Evolutionary conservation across 2,113 vertebrate genomes (phyloP).

Genomic region (Phalacrocorax carbo): DNA sequence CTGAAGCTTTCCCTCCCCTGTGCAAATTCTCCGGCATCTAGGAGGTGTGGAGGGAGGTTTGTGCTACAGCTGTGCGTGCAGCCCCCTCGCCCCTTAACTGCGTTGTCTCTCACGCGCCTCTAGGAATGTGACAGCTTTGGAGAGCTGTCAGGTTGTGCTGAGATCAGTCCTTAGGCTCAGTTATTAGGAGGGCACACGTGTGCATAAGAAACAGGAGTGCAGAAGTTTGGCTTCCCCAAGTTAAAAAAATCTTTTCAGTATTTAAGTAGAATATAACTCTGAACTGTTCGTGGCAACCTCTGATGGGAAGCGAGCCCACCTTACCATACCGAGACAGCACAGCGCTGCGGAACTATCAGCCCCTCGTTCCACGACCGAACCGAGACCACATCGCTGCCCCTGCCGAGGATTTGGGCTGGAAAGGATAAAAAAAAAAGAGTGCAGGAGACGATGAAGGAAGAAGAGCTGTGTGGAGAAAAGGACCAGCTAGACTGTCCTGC

Average conservation of each 20-base stretch:
- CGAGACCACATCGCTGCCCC: neutral
- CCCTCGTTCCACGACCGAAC: accelerated
- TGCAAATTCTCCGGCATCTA: neutral
- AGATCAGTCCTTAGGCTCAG: neutral
- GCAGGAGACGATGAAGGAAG: neutral
- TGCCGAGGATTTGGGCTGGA: neutral
- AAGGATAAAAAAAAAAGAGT: neutral
- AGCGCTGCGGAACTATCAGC: neutral
- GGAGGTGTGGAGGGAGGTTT: neutral
- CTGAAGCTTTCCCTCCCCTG: neutral
- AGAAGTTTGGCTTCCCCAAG: neutral
- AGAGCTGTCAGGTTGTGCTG: neutral
- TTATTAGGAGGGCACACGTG: neutral
- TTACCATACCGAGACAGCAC: neutral
- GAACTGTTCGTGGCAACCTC: neutral
- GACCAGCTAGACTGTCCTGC: neutral
- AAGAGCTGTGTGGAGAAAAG: neutral
- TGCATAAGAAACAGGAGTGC: neutral
- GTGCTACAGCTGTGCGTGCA: neutral
- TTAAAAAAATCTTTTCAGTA: neutral
- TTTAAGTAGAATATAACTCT: neutral
- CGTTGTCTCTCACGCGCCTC: neutral
- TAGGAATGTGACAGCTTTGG: neutral
- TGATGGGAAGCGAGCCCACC: neutral
- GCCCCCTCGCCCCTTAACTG: neutral